Base-by-base conservation (phyloP, 2,113 vertebrate genomes). In the Hypocryptadius cinnamomeus region DNA sequence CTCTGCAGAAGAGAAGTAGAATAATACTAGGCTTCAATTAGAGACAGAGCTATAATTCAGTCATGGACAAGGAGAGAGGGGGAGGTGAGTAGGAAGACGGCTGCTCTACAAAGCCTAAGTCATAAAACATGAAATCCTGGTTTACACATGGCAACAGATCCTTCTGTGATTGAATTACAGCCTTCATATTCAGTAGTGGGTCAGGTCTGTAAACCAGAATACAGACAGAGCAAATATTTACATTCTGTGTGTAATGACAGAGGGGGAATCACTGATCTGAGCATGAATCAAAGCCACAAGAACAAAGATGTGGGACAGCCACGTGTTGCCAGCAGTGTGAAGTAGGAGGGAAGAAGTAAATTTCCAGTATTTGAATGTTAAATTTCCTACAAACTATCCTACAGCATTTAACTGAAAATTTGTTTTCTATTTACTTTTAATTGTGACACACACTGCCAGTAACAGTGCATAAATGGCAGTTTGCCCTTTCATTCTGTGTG, bases 181-280 rank as follows among this genome's bases (percentile, higher is more conserved):
- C 56, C 74, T 93, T 93, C 85, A 20, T 83, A 85, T 80, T 94
- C 88, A 95, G 69, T 88, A 90, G 95, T 71, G 87, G 94, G 85
- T 93, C 81, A 94, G 92, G 79, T 89, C 93, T 83, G 83, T 94
- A 96, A 96, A 95, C 96, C 95, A 96, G 95, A 92, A 96, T 95
- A 95, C 85, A 96, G 97, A 93, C 94, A 97, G 96, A 96, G 85
- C 95, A 97, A 98, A 97, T 97, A 97, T 97, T 97, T 97, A 97
- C 94, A 95, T 96, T 95, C 83, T 88, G 89, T 11, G 27, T 88
- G 91, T 95, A 96, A 93, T 85, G 96, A 94, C 28, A 33, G 88
- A 82, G 61, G 76, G 90, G 89, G 79, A 93, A 93, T 96, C 93
- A 87, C 81, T 89, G 93, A 85, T 79, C 72, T 79, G 89, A 95